Conservation (phyloP, 1,140 invertebrate species). For the Sycophila sp. region DNA sequence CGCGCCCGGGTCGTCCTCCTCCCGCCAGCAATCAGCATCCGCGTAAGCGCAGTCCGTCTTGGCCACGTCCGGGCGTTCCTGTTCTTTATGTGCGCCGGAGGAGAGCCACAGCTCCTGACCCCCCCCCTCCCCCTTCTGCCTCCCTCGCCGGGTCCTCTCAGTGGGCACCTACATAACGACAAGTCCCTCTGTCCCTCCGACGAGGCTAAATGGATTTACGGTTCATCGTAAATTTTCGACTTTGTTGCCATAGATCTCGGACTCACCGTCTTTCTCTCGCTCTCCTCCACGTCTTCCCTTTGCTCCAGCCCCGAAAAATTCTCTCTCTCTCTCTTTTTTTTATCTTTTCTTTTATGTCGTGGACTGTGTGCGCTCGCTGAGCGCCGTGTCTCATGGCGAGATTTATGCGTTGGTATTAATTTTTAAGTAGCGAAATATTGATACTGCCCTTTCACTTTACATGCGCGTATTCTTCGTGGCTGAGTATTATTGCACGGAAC, state of each 20-base stretch:
- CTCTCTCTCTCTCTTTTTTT: slow-evolving; percentile 10
- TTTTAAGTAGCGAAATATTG: background rate
- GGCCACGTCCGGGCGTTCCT: slow-evolving; percentile 55
- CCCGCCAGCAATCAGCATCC: slow-evolving; percentile 50
- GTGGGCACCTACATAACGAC: slow-evolving; percentile 8
- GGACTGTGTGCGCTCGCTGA: background rate
- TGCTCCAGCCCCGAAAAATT: background rate
- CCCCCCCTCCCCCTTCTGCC: slow-evolving; percentile 29
- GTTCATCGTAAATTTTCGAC: slow-evolving; percentile 33
- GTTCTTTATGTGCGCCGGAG: slow-evolving; percentile 56
- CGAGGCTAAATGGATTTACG: slow-evolving; percentile 36
- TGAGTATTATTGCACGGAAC: no score
- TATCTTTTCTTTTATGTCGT: background rate
- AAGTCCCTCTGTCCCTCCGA: slow-evolving; percentile 2
- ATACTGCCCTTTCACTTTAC: no score
- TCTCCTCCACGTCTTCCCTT: background rate
- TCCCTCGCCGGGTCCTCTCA: background rate
- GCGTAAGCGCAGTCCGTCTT: slow-evolving; percentile 59
- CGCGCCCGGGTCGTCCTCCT: no score
- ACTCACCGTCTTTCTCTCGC: background rate
- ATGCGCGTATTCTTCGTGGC: no score
- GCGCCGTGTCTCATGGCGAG: background rate
- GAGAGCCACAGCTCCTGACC: slow-evolving; percentile 56
- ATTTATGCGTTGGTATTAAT: background rate
- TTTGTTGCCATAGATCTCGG: slow-evolving; percentile 13